These are phyloP conservation scores for Bruchidius siliquastri DNA, from an alignment of 2,888 invertebrate species.

Conservation along the genomic window DNA sequence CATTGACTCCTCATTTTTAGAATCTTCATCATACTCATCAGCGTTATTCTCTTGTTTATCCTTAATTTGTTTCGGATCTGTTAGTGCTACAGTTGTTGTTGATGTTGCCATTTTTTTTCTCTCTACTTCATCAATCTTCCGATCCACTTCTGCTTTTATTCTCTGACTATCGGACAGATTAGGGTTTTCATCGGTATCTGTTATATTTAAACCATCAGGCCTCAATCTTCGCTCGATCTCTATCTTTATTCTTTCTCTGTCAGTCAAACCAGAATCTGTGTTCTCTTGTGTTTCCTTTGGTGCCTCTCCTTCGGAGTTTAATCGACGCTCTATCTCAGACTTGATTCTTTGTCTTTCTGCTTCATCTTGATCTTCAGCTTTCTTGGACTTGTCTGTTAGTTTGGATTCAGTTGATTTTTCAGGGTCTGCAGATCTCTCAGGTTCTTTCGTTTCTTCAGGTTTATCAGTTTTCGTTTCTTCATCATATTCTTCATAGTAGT, in stretches of 20 bases:
- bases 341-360: conserved; percentile 3
- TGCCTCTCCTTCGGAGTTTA: background rate
- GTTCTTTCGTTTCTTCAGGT: conserved; percentile 10
- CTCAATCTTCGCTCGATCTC: background rate
- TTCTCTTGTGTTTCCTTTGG: conserved; percentile 6
- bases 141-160: background rate
- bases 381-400: conserved; percentile 4
- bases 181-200: background rate
- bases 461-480: conserved; percentile 9
- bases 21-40: conserved; percentile 13
- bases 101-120: background rate
- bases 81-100: background rate
- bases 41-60: conserved; percentile 7
- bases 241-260: conserved; percentile 3
- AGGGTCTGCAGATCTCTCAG: conserved; percentile 40
- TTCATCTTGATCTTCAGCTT: conserved; percentile 7
- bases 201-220: background rate
- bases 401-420: background rate
- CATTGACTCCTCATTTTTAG: conserved; percentile 13
- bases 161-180: background rate
- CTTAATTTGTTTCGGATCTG: background rate
- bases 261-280: background rate
- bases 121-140: background rate
- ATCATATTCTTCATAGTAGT: conserved; percentile 14
- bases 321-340: background rate